Evolutionary conservation across 2,888 invertebrate species (phyloP), one percentile per base, ranked within the genome.

Genomic region (Tetranychus truncatus): DNA sequence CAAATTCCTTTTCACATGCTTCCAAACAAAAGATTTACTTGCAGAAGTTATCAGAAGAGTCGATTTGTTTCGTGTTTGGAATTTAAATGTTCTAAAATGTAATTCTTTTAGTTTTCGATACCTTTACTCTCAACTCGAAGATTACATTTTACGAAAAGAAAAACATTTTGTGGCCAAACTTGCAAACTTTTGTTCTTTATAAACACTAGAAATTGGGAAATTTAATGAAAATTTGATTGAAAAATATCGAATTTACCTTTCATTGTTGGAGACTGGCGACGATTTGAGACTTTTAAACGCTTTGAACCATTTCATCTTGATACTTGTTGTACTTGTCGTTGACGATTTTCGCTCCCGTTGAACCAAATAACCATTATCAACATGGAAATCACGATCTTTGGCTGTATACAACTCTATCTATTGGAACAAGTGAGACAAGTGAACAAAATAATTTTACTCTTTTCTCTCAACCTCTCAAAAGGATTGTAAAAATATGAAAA

Each of bases 271-370:
- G 67, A 75, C 77, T n/a, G 76, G 74, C n/a, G 71, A 76, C 74
- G 79, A 79, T 85, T 93, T 93, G 80, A 95, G 87, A 84, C 92
- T 93, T 83, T 92, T 90, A 86, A 95, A 93, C 79, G 95, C 95
- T 84, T 95, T 95, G 81, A 95, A 86, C 95, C 95, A 95, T 87
- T 95, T 95, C 83, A 91, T 92, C 86, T 95, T 95, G 88, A 95
- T 95, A 72, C 80, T 80, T 34, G 80, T 80, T 24, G 80, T 80
- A 15, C 80, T 79, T 15, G 84, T 90, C 90, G 81, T 90, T 89
- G 79, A 77, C 11, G 77, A 74, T 73, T 78, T 78, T 24, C 78
- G 45, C 44, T 73, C 73, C 34, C 73, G 21, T 9, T 20, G 18
- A 9, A 65, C 34, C n/a, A 18, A 11, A 15, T n/a, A n/a, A n/a